phyloP scores from a whole-genome alignment of 2,888 invertebrate species.

The Mystacides longicornis region DNA sequence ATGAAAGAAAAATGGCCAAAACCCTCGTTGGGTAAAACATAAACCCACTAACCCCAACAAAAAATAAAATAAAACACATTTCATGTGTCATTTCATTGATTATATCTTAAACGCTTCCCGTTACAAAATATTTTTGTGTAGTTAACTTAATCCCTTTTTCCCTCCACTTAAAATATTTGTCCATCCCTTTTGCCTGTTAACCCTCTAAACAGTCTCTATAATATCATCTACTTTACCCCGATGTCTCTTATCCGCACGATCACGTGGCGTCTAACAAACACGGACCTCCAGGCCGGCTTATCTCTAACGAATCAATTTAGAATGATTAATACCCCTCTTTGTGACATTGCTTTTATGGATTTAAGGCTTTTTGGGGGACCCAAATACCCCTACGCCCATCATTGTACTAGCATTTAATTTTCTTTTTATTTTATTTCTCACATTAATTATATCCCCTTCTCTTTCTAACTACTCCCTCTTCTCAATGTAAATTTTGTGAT shows the following conservation, averaged over 20 bases:
- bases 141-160: background rate
- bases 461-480: background rate
- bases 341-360: conserved; percentile 6
- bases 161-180: background rate
- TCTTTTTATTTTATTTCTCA: background rate
- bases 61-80: no score
- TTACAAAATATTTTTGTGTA: background rate
- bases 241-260: background rate
- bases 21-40: no score
- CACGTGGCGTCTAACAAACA: conserved; percentile 1
- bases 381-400: background rate
- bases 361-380: background rate
- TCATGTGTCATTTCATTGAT: background rate
- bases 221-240: background rate
- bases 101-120: conserved; percentile 1
- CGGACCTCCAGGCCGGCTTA: conserved; percentile 8
- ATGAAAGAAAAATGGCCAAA: no score
- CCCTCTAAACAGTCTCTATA: background rate
- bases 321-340: conserved; percentile 20
- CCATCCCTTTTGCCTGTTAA: background rate
- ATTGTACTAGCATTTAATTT: background rate
- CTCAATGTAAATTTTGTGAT: background rate
- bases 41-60: no score
- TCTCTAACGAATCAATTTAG: conserved; percentile 23
- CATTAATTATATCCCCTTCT: background rate